Evolutionary conservation across 2,888 invertebrate species (phyloP).

Genomic region (Chromoteleia sp.): DNA sequence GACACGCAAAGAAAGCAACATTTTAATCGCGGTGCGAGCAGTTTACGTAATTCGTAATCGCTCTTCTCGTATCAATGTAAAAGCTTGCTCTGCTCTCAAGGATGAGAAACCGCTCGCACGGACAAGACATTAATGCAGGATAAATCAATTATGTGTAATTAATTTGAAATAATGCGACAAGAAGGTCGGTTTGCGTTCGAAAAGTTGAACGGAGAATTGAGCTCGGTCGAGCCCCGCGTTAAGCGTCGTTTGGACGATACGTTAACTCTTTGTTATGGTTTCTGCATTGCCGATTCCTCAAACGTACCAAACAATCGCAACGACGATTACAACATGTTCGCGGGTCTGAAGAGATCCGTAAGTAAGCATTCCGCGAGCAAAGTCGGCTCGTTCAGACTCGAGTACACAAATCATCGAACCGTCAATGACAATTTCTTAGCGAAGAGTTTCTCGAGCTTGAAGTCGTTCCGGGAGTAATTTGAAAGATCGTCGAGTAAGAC

Average conservation of each 20-base stretch:
- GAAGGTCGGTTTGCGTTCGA: background rate
- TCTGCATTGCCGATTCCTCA: no score
- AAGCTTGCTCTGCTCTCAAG: slow-evolving; percentile 52
- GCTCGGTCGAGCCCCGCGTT: no score
- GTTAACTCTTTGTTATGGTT: no score
- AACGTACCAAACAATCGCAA: slow-evolving; percentile 1
- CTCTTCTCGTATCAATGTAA: slow-evolving; percentile 71
- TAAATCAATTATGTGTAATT: slow-evolving; percentile 28
- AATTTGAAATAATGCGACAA: slow-evolving; percentile 5
- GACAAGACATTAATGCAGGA: slow-evolving; percentile 11
- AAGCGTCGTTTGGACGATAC: no score
- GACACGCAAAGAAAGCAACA: slow-evolving; percentile 83
- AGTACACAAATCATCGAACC: slow-evolving; percentile 45
- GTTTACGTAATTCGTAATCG: slow-evolving; percentile 81
- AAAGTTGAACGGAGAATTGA: background rate
- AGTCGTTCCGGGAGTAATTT: slow-evolving; percentile 16
- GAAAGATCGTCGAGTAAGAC: slow-evolving; percentile 14
- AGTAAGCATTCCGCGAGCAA: background rate
- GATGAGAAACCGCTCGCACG: slow-evolving; percentile 20
- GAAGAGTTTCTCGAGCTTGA: background rate
- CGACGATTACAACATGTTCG: slow-evolving; percentile 4
- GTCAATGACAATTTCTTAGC: slow-evolving; percentile 48
- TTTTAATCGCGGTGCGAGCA: slow-evolving; percentile 71
- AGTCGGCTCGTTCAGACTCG: slow-evolving; percentile 12
- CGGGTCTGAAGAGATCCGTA: background rate